These are phyloP conservation scores for Masnerella sp. DNA, from an alignment of 2,888 invertebrate genomes.

Conservation along the genomic window DNA sequence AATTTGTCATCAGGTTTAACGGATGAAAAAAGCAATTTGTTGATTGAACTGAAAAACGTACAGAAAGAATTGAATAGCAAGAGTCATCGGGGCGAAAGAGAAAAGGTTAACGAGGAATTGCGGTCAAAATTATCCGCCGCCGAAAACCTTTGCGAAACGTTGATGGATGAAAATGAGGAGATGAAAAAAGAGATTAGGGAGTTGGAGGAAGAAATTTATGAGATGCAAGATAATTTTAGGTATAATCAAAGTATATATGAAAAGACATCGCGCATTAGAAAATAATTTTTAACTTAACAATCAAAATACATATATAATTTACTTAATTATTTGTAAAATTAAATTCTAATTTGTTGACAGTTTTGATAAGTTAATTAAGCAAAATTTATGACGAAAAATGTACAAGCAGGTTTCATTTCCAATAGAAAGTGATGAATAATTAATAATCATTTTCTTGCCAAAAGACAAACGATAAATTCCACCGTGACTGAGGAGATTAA, in stretches of 20 bases:
- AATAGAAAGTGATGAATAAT: too few relatives aligned
- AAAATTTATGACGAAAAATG: too few relatives aligned
- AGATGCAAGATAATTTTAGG: slow-evolving; percentile 97
- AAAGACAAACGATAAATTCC: neutral
- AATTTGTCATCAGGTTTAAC: slow-evolving; percentile 66
- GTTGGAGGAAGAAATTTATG: slow-evolving; percentile 98
- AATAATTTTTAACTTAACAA: too few relatives aligned
- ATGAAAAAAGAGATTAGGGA: slow-evolving; percentile 95
- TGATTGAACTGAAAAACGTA: slow-evolving; percentile 75
- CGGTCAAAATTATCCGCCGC: slow-evolving; percentile 91
- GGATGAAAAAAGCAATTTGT: slow-evolving; percentile 79
- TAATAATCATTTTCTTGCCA: too few relatives aligned
- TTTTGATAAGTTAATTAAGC: too few relatives aligned
- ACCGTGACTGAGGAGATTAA: neutral
- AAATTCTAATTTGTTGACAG: too few relatives aligned
- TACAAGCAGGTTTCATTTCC: too few relatives aligned
- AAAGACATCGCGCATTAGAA: too few relatives aligned
- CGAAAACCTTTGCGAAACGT: slow-evolving; percentile 93
- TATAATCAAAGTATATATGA: too few relatives aligned
- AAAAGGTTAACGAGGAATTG: slow-evolving; percentile 80
- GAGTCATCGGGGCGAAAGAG: slow-evolving; percentile 69
- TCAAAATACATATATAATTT: too few relatives aligned
- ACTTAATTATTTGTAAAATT: too few relatives aligned
- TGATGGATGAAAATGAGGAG: slow-evolving; percentile 97
- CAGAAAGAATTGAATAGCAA: slow-evolving; percentile 71